Percentiles rank a stretch among this genome's conserved stretches.
Evolutionary conservation across 2,113 vertebrate species (phyloP).

Genomic region (Camelus dromedarius): DNA sequence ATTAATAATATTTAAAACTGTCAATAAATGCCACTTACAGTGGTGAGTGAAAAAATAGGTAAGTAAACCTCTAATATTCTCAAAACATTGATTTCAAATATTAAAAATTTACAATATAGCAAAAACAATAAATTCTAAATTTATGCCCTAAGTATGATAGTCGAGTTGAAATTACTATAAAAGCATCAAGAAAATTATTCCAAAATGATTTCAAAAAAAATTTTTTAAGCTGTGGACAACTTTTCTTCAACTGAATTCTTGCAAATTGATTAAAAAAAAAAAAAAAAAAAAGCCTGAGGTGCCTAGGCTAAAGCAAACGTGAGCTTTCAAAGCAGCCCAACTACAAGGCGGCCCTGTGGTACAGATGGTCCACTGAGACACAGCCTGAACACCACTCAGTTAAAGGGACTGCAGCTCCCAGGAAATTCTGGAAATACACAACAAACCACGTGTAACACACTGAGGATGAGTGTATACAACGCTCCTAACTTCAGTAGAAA

Average conservation of each 20-base stretch:
- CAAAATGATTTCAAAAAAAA: background rate
- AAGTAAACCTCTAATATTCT: background rate
- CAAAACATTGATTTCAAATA: constrained; percentile 9
- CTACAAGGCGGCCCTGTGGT: background rate
- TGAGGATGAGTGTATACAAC: background rate
- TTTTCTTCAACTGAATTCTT: constrained; percentile 30
- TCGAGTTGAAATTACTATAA: background rate
- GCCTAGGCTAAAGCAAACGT: background rate
- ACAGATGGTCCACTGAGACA: background rate
- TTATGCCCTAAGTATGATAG: background rate
- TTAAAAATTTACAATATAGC: background rate
- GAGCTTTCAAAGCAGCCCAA: background rate
- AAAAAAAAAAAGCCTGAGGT: background rate
- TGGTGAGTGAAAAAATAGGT: background rate
- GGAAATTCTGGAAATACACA: background rate
- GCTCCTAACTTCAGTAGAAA: background rate
- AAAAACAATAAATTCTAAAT: constrained; percentile 43
- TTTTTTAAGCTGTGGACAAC: background rate
- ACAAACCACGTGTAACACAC: background rate
- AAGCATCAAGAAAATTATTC: background rate
- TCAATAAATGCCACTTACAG: background rate
- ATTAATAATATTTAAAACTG: constrained; percentile 19
- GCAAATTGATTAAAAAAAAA: background rate
- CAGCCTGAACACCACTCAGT: background rate
- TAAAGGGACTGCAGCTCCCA: background rate